Conservation (phyloP, 2,113 vertebrate species). For the Calyptomena viridis region DNA sequence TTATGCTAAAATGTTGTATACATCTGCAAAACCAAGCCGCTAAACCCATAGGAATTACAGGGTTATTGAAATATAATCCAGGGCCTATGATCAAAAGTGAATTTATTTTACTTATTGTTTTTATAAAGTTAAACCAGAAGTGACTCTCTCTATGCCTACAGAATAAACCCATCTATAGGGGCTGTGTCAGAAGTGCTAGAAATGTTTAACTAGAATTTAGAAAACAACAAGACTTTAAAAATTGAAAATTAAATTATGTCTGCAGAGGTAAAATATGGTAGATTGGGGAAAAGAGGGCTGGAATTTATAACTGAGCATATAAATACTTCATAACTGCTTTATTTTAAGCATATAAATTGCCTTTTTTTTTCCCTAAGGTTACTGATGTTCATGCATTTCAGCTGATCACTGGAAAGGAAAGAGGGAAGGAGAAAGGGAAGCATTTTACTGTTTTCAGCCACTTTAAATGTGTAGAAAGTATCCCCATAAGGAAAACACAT, state of each 20-base stretch:
- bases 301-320: not conserved
- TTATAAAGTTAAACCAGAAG: not conserved
- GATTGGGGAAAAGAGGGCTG: not conserved
- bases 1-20: not conserved
- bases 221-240: not conserved
- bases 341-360: not conserved
- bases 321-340: not conserved
- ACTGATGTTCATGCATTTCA: not conserved
- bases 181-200: not conserved
- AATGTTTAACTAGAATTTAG: not conserved
- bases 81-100: not conserved
- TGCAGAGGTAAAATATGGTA: not conserved
- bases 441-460: not conserved
- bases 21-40: not conserved
- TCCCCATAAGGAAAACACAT: not conserved
- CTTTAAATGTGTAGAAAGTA: not conserved
- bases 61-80: not conserved
- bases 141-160: not conserved
- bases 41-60: not conserved
- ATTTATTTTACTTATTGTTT: not conserved
- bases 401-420: not conserved
- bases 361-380: not conserved
- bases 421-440: not conserved
- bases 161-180: not conserved
- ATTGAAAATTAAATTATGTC: not conserved